Evolutionary conservation across 1,140 invertebrate species (phyloP).

Genomic region (Dysdera silvatica): DNA sequence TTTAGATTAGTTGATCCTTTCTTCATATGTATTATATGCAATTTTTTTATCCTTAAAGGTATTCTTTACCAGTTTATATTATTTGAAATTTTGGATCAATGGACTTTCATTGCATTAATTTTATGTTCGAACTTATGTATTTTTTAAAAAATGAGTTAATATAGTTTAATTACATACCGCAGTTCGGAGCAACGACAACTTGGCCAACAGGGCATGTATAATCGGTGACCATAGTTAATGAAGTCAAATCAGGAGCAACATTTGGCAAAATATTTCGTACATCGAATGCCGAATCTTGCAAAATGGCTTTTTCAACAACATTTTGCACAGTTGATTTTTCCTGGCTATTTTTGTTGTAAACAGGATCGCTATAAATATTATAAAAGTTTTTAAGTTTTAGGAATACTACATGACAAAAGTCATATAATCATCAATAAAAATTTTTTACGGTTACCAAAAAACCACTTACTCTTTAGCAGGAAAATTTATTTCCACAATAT

Average conservation of each 20-base stretch:
- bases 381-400: background rate
- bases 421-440: background rate
- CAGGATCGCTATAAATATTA: conserved; percentile 64
- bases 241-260: conserved; percentile 84
- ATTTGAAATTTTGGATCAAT: background rate
- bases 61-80: too few relatives aligned
- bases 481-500: conserved; percentile 81
- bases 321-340: conserved; percentile 72
- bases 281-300: conserved; percentile 86
- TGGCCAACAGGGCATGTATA: conserved; percentile 87
- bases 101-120: background rate
- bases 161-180: conserved; percentile 53
- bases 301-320: conserved; percentile 73
- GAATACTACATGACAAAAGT: background rate
- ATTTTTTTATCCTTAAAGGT: too few relatives aligned
- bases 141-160: background rate
- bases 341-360: conserved; percentile 74
- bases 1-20: too few relatives aligned
- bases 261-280: conserved; percentile 87
- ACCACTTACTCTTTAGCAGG: conserved; percentile 79
- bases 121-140: background rate
- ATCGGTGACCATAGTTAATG: conserved; percentile 72
- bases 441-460: background rate
- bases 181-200: conserved; percentile 83
- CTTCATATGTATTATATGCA: too few relatives aligned